A percentile compares a stretch with the other conserved stretches of the same genome.
These are phyloP conservation scores for Drosophila pseudoananassae DNA, from an alignment of 1,140 invertebrate species.

Conservation along the genomic window DNA sequence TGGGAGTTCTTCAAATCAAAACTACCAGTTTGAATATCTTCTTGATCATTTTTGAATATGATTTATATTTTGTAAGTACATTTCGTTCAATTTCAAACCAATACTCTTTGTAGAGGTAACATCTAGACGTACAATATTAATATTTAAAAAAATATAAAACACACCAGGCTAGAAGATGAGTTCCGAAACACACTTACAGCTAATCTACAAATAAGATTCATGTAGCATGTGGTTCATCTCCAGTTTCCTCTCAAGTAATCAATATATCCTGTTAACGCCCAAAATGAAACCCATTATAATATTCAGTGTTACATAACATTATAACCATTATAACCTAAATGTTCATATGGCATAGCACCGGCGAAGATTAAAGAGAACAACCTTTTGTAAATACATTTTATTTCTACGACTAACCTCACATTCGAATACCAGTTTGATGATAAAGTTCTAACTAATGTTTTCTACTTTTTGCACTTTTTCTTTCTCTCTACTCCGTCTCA, in stretches of 20 bases:
- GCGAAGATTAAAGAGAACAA: conserved; percentile 40
- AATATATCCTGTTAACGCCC: conserved; percentile 21
- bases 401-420: conserved; percentile 51
- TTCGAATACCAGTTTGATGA: conserved; percentile 8
- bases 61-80: conserved; percentile 39
- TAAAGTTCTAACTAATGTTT: conserved; percentile 35
- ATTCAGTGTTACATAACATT: conserved; percentile 65
- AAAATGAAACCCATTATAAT: conserved; percentile 28
- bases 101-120: conserved; percentile 39
- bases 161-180: conserved; percentile 37
- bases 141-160: conserved; percentile 10
- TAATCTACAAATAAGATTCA: conserved; percentile 42
- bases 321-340: conserved; percentile 61
- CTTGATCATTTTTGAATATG: conserved; percentile 8
- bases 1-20: conserved; percentile 10
- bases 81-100: conserved; percentile 29
- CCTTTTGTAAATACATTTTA: conserved; percentile 66
- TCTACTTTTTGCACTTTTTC: conserved; percentile 42
- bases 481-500: conserved; percentile 15
- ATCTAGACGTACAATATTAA: conserved; percentile 56
- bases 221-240: conserved; percentile 74
- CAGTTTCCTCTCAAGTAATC: conserved; percentile 40
- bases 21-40: conserved; percentile 13
- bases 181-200: conserved; percentile 34
- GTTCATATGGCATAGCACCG: conserved; percentile 69